Evolutionary conservation across 2,797 vertebrate genomes (phyloP).

Genomic region (Melanitta fusca): DNA sequence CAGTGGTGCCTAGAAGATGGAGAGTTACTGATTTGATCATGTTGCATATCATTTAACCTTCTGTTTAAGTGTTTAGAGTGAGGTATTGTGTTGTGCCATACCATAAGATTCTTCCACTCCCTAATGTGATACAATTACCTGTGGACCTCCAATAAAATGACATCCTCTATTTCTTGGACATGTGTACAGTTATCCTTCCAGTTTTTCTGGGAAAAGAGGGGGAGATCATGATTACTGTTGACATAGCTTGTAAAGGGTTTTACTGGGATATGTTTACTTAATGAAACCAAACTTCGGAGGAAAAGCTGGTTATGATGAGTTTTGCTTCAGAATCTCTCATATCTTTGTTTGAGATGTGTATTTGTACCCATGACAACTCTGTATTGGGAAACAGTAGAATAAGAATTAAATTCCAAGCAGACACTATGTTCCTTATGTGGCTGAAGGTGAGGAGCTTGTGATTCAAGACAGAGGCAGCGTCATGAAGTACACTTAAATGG

Average conservation of each 20-base stretch:
- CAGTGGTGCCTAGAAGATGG: slow-evolving; percentile 46
- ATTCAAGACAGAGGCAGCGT: background rate
- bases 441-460: background rate
- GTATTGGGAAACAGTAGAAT: background rate
- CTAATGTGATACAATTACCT: slow-evolving; percentile 70
- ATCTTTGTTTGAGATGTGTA: background rate
- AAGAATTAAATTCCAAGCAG: background rate
- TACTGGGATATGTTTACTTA: background rate
- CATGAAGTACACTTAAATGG: background rate
- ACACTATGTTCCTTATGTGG: background rate
- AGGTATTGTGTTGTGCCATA: slow-evolving; percentile 69
- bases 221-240: background rate
- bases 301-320: background rate
- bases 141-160: slow-evolving; percentile 80
- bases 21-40: slow-evolving; percentile 51
- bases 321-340: background rate
- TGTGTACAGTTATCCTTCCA: slow-evolving; percentile 68
- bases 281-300: background rate
- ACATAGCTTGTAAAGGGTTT: background rate
- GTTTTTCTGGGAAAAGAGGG: background rate
- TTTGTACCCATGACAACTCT: background rate
- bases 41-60: slow-evolving; percentile 69
- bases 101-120: slow-evolving; percentile 58
- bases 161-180: slow-evolving; percentile 63
- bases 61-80: slow-evolving; percentile 65